phyloP scores from a whole-genome alignment of 2,797 vertebrate genomes.

The Benthosema pterotum region DNA sequence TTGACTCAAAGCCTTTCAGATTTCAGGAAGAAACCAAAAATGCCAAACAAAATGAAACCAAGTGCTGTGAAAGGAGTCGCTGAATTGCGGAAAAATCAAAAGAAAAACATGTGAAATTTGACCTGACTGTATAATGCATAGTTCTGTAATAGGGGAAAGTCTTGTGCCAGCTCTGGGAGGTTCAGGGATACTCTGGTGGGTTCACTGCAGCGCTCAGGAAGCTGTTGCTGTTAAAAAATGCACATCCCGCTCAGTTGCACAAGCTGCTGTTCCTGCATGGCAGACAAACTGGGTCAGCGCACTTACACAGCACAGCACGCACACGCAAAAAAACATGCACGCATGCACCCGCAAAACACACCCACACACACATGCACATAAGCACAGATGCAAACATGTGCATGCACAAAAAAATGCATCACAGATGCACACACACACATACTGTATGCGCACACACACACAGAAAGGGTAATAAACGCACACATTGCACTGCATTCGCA shows the following conservation, averaged over 20 bases:
- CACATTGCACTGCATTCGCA: neutral
- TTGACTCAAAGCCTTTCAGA: too few relatives aligned
- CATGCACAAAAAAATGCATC: neutral
- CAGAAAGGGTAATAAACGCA: too few relatives aligned
- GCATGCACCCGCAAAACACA: neutral
- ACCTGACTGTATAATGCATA: too few relatives aligned
- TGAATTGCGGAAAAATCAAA: too few relatives aligned
- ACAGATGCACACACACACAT: conserved; percentile 29
- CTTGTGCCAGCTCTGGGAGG: too few relatives aligned
- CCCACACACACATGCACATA: neutral
- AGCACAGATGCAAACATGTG: neutral
- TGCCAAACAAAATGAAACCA: too few relatives aligned
- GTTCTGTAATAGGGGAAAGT: neutral
- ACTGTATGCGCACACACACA: neutral
- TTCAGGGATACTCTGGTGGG: conserved; percentile 8
- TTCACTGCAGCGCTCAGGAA: conserved; percentile 50
- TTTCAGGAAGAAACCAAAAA: too few relatives aligned
- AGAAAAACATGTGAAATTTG: too few relatives aligned
- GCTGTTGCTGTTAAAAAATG: conserved; percentile 74
- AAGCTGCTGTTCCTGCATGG: conserved; percentile 73
- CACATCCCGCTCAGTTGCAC: conserved; percentile 77
- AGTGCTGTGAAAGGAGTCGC: too few relatives aligned
- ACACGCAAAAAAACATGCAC: neutral
- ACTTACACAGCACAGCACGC: conserved; percentile 12
- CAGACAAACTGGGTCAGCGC: conserved; percentile 81